Evolutionary conservation across 37 sponge, comb jelly and placozoan genomes (phyloP).

Genomic region (Chondrilla cf. caribensis): DNA sequence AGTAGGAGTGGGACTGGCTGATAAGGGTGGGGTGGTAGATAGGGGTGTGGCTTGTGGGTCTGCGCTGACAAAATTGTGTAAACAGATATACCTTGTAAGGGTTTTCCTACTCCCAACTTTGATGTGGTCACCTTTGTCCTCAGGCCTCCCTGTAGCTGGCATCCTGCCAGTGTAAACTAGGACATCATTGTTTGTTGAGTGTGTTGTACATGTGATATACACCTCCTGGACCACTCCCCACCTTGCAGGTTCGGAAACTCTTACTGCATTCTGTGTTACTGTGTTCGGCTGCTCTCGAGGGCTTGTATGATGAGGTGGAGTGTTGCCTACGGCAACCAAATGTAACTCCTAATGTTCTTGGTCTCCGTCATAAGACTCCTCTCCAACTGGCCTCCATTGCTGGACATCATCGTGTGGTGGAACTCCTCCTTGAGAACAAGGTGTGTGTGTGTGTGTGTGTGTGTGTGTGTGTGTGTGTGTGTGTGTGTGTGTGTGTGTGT

Average conservation of each 20-base stretch:
- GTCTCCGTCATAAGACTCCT: conserved; percentile 75
- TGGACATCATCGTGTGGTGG: conserved; percentile 46
- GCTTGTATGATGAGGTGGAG: conserved; percentile 46
- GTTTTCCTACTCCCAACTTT: too few relatives aligned
- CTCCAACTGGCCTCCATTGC: conserved; percentile 58
- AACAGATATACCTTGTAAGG: too few relatives aligned
- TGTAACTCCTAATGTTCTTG: conserved; percentile 59
- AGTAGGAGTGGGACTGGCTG: too few relatives aligned
- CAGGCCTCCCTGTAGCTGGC: too few relatives aligned
- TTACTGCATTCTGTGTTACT: conserved; percentile 60
- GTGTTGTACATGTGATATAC: too few relatives aligned
- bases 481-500: not conserved
- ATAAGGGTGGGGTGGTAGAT: too few relatives aligned
- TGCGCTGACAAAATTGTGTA: too few relatives aligned
- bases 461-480: not conserved
- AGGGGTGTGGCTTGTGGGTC: too few relatives aligned
- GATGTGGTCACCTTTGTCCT: too few relatives aligned
- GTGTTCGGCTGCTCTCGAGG: conserved; percentile 73
- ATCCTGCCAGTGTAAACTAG: too few relatives aligned
- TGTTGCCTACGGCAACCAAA: conserved; percentile 22
- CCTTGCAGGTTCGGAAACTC: conserved; percentile 23
- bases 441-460: conserved; percentile 37
- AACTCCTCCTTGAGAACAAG: conserved; percentile 38
- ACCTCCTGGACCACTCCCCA: too few relatives aligned
- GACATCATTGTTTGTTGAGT: too few relatives aligned